Percentiles rank a stretch among this genome's conserved stretches.
Evolutionary conservation across 2,888 invertebrate species (phyloP).

Genomic region (Trilocha varians): DNA sequence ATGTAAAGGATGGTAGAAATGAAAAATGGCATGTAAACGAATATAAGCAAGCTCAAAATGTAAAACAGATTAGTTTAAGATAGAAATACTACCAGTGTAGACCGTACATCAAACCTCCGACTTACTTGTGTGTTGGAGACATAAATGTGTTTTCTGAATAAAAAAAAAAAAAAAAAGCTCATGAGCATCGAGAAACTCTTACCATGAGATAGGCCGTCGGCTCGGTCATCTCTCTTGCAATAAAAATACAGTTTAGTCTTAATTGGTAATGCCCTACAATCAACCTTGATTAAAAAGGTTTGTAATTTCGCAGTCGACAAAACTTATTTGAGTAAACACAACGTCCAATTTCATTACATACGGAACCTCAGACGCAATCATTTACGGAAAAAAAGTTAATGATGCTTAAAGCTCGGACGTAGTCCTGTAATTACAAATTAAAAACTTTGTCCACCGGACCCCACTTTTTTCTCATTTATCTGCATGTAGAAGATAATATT

Average conservation of each 20-base stretch:
- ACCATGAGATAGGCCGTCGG: too few species aligned
- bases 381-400: constrained; percentile 67
- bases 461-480: constrained; percentile 69
- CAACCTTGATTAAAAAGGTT: background rate
- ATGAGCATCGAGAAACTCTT: too few species aligned
- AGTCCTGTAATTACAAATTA: constrained; percentile 73
- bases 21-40: too few species aligned
- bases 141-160: too few species aligned
- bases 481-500: constrained; percentile 65
- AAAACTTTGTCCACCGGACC: constrained; percentile 65
- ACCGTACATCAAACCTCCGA: too few species aligned
- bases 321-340: constrained; percentile 50
- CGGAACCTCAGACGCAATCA: constrained; percentile 49
- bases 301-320: constrained; percentile 19
- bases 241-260: background rate
- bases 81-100: too few species aligned
- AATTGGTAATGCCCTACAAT: background rate
- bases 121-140: too few species aligned
- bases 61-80: too few species aligned
- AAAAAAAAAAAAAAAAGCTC: too few species aligned
- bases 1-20: too few species aligned
- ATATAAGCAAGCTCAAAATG: too few species aligned
- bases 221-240: too few species aligned
- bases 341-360: constrained; percentile 43
- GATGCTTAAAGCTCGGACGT: constrained; percentile 66